Evolutionary conservation across 1,140 invertebrate species (phyloP).

Genomic region (Sesamia nonagrioides): DNA sequence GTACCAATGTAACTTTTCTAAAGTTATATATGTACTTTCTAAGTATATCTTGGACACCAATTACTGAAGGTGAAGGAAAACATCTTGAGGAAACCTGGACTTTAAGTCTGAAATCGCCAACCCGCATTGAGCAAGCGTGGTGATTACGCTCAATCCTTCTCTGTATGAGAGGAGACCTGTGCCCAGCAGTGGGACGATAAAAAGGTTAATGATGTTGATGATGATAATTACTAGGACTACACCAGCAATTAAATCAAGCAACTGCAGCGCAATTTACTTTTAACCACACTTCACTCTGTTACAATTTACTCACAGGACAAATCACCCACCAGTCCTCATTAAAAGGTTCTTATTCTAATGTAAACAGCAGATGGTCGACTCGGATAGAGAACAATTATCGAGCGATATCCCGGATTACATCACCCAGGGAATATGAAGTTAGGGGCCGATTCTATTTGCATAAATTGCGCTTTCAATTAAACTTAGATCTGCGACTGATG

Average conservation of each 20-base stretch:
- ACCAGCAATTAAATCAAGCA: background rate
- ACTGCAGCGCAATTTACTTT: background rate
- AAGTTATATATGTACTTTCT: too few species aligned
- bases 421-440: constrained; percentile 47
- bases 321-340: background rate
- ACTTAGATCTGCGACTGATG: constrained; percentile 50
- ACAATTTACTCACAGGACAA: background rate
- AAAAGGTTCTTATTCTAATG: constrained; percentile 39
- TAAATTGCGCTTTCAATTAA: constrained; percentile 58
- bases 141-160: too few species aligned
- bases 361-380: constrained; percentile 37
- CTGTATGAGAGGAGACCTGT: too few species aligned
- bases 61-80: too few species aligned
- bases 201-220: too few species aligned
- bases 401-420: constrained; percentile 55
- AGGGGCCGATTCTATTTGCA: constrained; percentile 47
- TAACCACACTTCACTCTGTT: background rate
- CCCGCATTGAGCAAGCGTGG: too few species aligned
- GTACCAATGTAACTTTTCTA: too few species aligned
- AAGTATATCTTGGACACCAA: too few species aligned
- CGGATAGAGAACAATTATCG: constrained; percentile 55
- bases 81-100: too few species aligned
- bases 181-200: too few species aligned
- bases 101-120: too few species aligned
- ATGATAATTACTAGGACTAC: too few species aligned